A percentile compares a stretch with the other conserved stretches of the same genome.
Evolutionary conservation across 2,113 vertebrate genomes (phyloP).

Genomic region (Albula goreensis): DNA sequence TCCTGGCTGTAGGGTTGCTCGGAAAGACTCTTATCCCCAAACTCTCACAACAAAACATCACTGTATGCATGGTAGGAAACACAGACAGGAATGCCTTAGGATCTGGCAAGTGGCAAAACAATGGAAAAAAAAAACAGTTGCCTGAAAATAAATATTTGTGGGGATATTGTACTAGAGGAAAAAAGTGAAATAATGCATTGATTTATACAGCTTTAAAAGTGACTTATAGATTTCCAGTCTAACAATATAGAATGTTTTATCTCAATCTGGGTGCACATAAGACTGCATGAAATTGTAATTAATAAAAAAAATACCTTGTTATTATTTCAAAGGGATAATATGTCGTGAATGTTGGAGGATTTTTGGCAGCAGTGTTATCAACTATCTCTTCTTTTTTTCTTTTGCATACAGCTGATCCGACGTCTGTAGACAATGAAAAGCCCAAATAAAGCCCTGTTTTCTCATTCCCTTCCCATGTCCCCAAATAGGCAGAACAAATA

Average conservation of each 20-base stretch:
- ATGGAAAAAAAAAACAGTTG: constrained; percentile 42
- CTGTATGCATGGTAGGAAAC: constrained; percentile 48
- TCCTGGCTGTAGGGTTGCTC: constrained; percentile 50
- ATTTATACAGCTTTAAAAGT: background rate
- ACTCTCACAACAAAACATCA: constrained; percentile 31
- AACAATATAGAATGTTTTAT: constrained; percentile 7
- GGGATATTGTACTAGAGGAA: constrained; percentile 34
- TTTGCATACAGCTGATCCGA: constrained; percentile 44
- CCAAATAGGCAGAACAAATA: constrained; percentile 84
- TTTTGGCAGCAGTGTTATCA: constrained; percentile 22
- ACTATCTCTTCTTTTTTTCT: constrained; percentile 23
- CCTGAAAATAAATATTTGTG: constrained; percentile 54
- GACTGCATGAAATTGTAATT: constrained; percentile 25
- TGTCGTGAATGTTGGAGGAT: constrained; percentile 28
- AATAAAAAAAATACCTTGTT: constrained; percentile 32
- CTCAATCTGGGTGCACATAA: constrained; percentile 23
- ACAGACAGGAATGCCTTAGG: constrained; percentile 56
- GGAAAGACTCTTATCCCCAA: constrained; percentile 38
- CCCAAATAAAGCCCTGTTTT: constrained; percentile 69
- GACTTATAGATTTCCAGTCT: background rate
- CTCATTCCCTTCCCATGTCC: constrained; percentile 77
- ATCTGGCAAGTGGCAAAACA: constrained; percentile 44
- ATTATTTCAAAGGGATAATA: constrained; percentile 37
- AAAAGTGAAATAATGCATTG: constrained; percentile 10
- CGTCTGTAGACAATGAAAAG: constrained; percentile 47